Base-by-base conservation (phyloP, 2,113 vertebrate species). In the Pluvianellus socialis region DNA sequence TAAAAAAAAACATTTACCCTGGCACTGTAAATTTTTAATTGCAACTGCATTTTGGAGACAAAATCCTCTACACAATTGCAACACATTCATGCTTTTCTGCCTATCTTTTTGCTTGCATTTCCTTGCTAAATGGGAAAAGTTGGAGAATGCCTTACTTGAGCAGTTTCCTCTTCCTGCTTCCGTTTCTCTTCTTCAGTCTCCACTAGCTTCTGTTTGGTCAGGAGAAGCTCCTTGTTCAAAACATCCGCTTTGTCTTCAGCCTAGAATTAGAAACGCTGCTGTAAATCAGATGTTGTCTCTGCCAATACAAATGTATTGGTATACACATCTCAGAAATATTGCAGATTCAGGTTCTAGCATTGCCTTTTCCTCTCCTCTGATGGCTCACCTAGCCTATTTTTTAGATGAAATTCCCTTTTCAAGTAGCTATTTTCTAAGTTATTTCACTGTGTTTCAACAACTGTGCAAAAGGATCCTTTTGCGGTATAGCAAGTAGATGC, bases 171-270 rank as follows among this genome's bases (percentile, higher is more conserved):
- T 92, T 99, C 99, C 95, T 99, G 99, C 70, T 98, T 99, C 74
- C 98, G 98, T 95, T 99, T 99, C 94, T 99, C 99, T 71, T 99
- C 99, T 95, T 99, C 99, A 0, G 99, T 99, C 95, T 99, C 99
- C 95, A 99, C 99, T 30, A 99, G 98, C 72, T 98, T 99, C 95
- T 99, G 99, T 79, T 99, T 99, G 83, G 99, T 99, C 97, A 99
- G 96, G 68, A 99, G 98, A 72, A 99, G 98, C 92, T 99, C 99
- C 96, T 99, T 99, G 97, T 99, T 99, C 97, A 99, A 74, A 79
- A 99, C 98, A 56, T 99, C 99, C 0, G 99, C 99, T 96, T 99
- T 99, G 98, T 99, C 99, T 97, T 99, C 99, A 11, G 98, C 99
- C 99, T 99, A 96, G 26, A 71, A 79, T n/a, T 26, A 84, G 59